Percentiles rank a stretch among this genome's conserved stretches.
These are phyloP conservation scores for Clusia tigrina DNA, from an alignment of 2,888 invertebrate species.

Conservation along the genomic window DNA sequence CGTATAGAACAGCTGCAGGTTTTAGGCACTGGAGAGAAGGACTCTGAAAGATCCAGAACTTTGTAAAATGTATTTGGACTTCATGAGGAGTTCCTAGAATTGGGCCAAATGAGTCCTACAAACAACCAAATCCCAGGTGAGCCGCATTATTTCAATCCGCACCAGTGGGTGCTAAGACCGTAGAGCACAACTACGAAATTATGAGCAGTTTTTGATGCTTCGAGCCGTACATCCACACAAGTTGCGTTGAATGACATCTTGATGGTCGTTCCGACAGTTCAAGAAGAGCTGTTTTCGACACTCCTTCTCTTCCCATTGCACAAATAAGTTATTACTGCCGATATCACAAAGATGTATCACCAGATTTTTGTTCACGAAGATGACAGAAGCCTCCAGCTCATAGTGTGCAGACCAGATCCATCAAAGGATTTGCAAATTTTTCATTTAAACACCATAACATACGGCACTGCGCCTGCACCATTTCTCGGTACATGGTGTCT, in stretches of 20 bases:
- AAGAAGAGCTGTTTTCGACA: conserved; percentile 17
- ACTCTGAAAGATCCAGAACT: conserved; percentile 11
- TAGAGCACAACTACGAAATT: conserved; percentile 26
- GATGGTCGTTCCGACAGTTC: conserved; percentile 18
- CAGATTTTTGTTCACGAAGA: neutral
- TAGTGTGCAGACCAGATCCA: neutral
- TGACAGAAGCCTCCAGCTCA: neutral
- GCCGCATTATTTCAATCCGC: conserved; percentile 25
- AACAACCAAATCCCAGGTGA: conserved; percentile 12
- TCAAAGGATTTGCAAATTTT: neutral
- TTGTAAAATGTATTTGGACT: too few relatives aligned
- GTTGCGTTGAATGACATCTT: conserved; percentile 27
- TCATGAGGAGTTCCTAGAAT: conserved; percentile 26
- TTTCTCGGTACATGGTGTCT: conserved; percentile 27
- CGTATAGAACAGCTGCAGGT: neutral
- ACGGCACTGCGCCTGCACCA: conserved; percentile 25
- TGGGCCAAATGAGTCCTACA: conserved; percentile 26
- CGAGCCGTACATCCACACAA: conserved; percentile 24
- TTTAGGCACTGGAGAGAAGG: conserved; percentile 17
- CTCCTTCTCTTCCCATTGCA: conserved; percentile 10
- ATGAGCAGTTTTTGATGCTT: conserved; percentile 25
- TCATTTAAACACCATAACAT: conserved; percentile 19
- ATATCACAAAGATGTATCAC: conserved; percentile 15
- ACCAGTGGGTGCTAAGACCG: conserved; percentile 26
- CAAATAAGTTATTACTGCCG: conserved; percentile 13